Base-by-base conservation (phyloP, 1,140 invertebrate species). In the Drosophila littoralis region DNA sequence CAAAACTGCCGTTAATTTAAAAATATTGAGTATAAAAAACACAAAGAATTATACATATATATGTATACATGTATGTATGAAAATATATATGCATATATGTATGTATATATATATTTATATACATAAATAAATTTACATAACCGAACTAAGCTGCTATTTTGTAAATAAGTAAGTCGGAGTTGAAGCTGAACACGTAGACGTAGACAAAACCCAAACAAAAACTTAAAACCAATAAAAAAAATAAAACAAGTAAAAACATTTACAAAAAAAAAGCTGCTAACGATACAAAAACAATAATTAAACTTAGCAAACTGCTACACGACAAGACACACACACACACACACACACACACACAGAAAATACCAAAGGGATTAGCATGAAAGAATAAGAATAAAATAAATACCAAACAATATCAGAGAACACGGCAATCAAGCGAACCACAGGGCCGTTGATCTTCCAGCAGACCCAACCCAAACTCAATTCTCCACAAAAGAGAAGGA, bases 241-340 rank as follows among this genome's bases (percentile, higher is more conserved):
- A 58, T 28, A 64, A 82, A 61, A 64, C 15, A 71, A 79, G 72
- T 48, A 55, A 78, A 81, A 68, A 84, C 32, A 42, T 71, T 54
- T 75, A 83, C 55, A 63, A 77, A 77, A 73, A 54, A 74, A 86
- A 88, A 88, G 84, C 84, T 88, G 84, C 84, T 88, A 88, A 88
- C 77, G 84, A 88, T 88, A 88, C 84, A 88, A 88, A 89, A 89
- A 88, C 84, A 89, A 88, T 89, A 88, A 88, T 88, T 89, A 88
- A 80, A 89, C 63, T 84, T 88, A 89, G 84, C 84, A 81, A 84
- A 88, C 38, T 55, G 68, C 68, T 80, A 83, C 55, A 77, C 57
- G 77, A 73, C 68, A 76, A 70, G 35, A 50, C 0, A 48, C 45
- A 58, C 22, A 51, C 43, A 51, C 45, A 48, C 46, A 48, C 17